phyloP scores from a whole-genome alignment of 1,140 invertebrate species.

The Hylaeus volcanicus region DNA sequence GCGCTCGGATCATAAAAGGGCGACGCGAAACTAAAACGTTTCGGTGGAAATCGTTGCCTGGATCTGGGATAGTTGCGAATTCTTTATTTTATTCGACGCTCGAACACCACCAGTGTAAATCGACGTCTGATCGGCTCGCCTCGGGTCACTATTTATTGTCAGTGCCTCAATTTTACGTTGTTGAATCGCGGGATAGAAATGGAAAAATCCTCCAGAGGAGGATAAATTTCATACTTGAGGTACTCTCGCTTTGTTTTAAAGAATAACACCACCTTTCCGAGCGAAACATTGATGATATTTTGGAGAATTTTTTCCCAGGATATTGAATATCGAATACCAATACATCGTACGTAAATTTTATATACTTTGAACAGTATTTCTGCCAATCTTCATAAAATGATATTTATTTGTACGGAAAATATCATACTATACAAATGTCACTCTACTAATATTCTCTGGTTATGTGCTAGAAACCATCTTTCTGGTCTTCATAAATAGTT shows the following conservation, averaged over 20 bases:
- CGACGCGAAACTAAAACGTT: constrained; percentile 6
- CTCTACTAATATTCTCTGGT: no score
- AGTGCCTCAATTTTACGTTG: constrained; percentile 19
- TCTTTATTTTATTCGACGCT: constrained; percentile 23
- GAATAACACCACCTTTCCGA: no score
- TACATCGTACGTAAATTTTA: no score
- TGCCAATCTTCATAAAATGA: no score
- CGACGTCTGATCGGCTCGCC: constrained; percentile 9
- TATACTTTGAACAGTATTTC: no score
- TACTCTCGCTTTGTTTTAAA: constrained; percentile 4
- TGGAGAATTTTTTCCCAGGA: no score
- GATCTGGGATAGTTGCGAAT: background rate
- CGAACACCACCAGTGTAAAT: constrained; percentile 3
- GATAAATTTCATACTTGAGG: background rate
- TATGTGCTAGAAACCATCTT: no score
- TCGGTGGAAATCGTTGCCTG: background rate
- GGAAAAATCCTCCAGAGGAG: background rate
- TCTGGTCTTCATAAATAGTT: no score
- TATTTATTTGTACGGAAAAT: no score
- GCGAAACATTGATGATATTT: no score
- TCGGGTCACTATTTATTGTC: constrained; percentile 25
- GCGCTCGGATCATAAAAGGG: background rate
- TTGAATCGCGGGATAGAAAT: constrained; percentile 10
- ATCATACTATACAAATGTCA: no score
- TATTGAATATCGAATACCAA: no score